Evolutionary conservation across 2,888 invertebrate species (phyloP).

Genomic region (Calephelis perditalis): DNA sequence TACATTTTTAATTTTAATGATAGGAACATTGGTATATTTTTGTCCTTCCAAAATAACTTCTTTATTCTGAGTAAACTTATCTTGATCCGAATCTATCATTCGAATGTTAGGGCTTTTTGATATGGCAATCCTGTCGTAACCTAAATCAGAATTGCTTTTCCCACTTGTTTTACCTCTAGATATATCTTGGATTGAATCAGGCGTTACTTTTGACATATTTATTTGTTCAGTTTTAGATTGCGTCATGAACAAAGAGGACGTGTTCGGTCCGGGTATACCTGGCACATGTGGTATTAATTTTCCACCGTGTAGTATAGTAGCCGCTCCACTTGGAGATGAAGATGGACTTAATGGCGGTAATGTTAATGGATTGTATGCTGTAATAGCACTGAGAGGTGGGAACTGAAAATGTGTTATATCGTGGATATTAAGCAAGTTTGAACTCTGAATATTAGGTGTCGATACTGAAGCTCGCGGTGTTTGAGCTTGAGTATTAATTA

Average conservation of each 20-base stretch:
- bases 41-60: conserved; percentile 42
- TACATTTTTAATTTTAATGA: conserved; percentile 60
- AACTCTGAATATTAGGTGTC: conserved; percentile 54
- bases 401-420: conserved; percentile 79
- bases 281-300: conserved; percentile 91
- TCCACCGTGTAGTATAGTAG: conserved; percentile 82
- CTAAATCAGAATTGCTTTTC: conserved; percentile 39
- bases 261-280: conserved; percentile 91
- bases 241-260: conserved; percentile 63
- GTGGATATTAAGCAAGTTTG: conserved; percentile 74
- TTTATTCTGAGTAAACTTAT: conserved; percentile 43
- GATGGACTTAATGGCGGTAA: conserved; percentile 75
- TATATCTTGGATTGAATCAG: conserved; percentile 42
- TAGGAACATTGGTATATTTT: conserved; percentile 48
- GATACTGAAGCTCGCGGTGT: conserved; percentile 78
- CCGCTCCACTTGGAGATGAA: conserved; percentile 75
- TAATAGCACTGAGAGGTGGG: conserved; percentile 83
- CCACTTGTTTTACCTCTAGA: conserved; percentile 37
- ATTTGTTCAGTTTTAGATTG: conserved; percentile 3
- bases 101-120: conserved; percentile 41
- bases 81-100: conserved; percentile 40
- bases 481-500: conserved; percentile 58
- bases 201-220: conserved; percentile 32
- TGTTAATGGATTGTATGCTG: conserved; percentile 83
- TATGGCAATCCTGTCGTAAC: conserved; percentile 48